Base-by-base conservation (phyloP, 1,140 invertebrate genomes). In the Idris sp. region DNA sequence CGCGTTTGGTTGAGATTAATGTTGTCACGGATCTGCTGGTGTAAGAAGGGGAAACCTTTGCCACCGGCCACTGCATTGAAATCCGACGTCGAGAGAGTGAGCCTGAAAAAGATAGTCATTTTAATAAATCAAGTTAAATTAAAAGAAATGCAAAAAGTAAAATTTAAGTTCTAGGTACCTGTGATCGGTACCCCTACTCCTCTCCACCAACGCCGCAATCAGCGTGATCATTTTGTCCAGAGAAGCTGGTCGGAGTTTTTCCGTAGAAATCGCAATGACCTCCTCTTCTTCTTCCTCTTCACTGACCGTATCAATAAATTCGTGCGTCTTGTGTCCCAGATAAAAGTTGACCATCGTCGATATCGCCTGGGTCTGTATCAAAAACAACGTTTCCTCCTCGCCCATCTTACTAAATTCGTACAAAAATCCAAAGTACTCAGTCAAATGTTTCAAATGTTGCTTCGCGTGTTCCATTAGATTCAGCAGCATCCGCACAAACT, bases 211-310 rank as follows among this genome's bases (percentile, higher is more conserved):
- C 1, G 93, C 91, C 2, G 95, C 94, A 18, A 97, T 93, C 3
- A 98, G 85, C 4, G 95, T 93, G 38, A 98, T 96, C 96, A 98
- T 98, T 87, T 98, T 98, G 83, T 97, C 96, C n/a, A 98, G 86
- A 0, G 96, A 96, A 1, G 94, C 93, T 0, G 96, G 95, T 73
- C 95, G 91, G 51, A 95, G 91, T 82, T 96, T 96, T 64, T 94
- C 93, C 11, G 91, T 89, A 0, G 91, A 88, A 41, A 91, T 87
- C 6, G 92, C 89, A 1, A 91, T 89, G 11, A 92, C 91, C 53
- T 93, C 92, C 72, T 92, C 93, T 59, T 94, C 93, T 62, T 95
- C 94, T 69, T 97, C 96, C 73, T 95, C 94, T 69, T 94, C 94
- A 59, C 91, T 92, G 9, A 91, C 90, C 51, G 91, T 88, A 49